Percentiles rank a stretch among this genome's conserved stretches.
phyloP scores from a whole-genome alignment of 2,888 invertebrate species.

The Sphaerophoria rueppellii region DNA sequence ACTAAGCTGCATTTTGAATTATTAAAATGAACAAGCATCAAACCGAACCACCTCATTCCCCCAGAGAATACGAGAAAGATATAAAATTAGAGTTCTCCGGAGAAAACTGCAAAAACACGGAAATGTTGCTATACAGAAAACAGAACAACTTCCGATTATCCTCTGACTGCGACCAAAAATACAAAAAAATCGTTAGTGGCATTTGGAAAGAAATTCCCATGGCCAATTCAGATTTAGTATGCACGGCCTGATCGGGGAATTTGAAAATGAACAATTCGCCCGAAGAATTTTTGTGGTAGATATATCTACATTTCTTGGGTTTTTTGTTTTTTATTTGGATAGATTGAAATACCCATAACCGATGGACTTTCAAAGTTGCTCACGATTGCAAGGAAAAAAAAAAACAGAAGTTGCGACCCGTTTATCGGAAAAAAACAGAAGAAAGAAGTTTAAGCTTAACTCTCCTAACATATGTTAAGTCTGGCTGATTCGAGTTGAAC shows the following conservation, averaged over 20 bases:
- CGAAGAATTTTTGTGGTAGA: neutral
- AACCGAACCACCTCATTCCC: neutral
- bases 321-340: neutral
- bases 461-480: constrained; percentile 4
- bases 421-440: constrained; percentile 10
- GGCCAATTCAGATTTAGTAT: constrained; percentile 14
- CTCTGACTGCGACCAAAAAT: constrained; percentile 17
- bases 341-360: constrained; percentile 16
- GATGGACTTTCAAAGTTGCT: neutral
- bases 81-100: neutral
- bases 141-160: constrained; percentile 28
- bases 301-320: neutral
- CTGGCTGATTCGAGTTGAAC: neutral
- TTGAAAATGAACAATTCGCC: neutral
- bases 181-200: constrained; percentile 14
- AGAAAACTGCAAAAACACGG: constrained; percentile 8
- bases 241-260: neutral
- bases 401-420: constrained; percentile 1
- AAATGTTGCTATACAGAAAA: constrained; percentile 7
- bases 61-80: neutral
- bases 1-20: constrained; percentile 21
- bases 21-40: constrained; percentile 11
- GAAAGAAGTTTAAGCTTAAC: neutral
- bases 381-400: neutral
- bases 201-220: constrained; percentile 17